phyloP scores from a whole-genome alignment of 2,888 invertebrate genomes.

The Drosophila nr. medialis region DNA sequence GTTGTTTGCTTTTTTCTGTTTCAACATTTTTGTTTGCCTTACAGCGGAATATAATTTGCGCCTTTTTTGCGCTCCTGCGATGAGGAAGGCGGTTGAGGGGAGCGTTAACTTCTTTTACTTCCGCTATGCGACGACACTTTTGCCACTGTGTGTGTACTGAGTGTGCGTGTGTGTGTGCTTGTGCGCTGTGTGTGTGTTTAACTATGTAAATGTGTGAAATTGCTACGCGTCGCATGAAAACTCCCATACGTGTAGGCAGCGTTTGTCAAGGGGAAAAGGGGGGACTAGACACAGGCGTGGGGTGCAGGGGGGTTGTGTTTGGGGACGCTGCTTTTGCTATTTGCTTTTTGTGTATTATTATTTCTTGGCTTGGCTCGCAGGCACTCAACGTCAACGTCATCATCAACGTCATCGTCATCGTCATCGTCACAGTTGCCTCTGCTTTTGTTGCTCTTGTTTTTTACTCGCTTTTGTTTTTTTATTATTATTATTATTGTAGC shows the following conservation, averaged over 20 bases:
- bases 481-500: conserved; percentile 73
- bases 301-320: conserved; percentile 7
- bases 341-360: conserved; percentile 77
- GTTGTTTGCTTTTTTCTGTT: conserved; percentile 24
- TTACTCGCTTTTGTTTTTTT: conserved; percentile 53
- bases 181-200: conserved; percentile 57
- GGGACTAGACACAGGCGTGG: not conserved
- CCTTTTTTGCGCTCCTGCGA: conserved; percentile 51
- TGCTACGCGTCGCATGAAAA: conserved; percentile 77
- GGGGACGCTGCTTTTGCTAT: conserved; percentile 44
- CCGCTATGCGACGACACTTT: conserved; percentile 75
- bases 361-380: conserved; percentile 66
- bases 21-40: conserved; percentile 59
- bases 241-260: conserved; percentile 65
- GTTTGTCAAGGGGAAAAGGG: conserved; percentile 4
- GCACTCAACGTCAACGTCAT: conserved; percentile 66
- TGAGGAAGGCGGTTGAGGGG: not conserved
- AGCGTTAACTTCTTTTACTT: conserved; percentile 75
- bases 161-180: conserved; percentile 12
- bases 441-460: conserved; percentile 34
- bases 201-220: conserved; percentile 80
- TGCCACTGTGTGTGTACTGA: conserved; percentile 27
- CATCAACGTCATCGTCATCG: conserved; percentile 21
- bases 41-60: conserved; percentile 79
- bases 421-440: conserved; percentile 18